These are phyloP conservation scores for Theonella swinhoei DNA, from an alignment of 37 sponge, comb jelly and placozoan genomes.

Conservation along the genomic window DNA sequence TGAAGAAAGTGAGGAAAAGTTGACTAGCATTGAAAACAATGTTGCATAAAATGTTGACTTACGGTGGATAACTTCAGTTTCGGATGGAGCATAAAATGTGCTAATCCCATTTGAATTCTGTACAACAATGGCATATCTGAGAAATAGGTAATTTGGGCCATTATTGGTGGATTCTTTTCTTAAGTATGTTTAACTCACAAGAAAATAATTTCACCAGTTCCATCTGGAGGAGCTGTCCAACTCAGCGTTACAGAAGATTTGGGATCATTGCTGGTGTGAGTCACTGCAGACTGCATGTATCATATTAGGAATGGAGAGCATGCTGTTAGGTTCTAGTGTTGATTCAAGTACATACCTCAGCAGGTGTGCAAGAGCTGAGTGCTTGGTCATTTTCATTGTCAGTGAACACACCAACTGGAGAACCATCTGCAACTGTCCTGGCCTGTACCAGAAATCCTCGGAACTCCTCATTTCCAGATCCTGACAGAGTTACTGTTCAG, in stretches of 20 bases:
- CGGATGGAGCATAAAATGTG: neutral
- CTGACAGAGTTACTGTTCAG: slow-evolving; percentile 15
- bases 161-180: no score
- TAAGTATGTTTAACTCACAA: neutral
- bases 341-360: neutral
- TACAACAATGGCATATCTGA: neutral
- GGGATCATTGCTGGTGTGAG: slow-evolving; percentile 1
- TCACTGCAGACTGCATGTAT: slow-evolving; percentile 22
- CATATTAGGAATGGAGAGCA: no score
- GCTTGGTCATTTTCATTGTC: neutral
- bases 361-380: neutral
- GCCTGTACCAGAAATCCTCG: slow-evolving; percentile 33
- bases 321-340: neutral
- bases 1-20: no score
- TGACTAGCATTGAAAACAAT: no score
- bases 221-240: slow-evolving; percentile 46
- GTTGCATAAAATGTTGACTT: neutral
- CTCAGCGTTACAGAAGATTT: slow-evolving; percentile 11
- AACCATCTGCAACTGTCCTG: slow-evolving; percentile 22
- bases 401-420: slow-evolving; percentile 13
- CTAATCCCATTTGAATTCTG: neutral
- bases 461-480: slow-evolving; percentile 1
- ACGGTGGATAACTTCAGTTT: neutral
- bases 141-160: no score
- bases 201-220: slow-evolving; percentile 31